Evolutionary conservation across 2,797 vertebrate genomes (phyloP).

Genomic region (Dipus sagitta): DNA sequence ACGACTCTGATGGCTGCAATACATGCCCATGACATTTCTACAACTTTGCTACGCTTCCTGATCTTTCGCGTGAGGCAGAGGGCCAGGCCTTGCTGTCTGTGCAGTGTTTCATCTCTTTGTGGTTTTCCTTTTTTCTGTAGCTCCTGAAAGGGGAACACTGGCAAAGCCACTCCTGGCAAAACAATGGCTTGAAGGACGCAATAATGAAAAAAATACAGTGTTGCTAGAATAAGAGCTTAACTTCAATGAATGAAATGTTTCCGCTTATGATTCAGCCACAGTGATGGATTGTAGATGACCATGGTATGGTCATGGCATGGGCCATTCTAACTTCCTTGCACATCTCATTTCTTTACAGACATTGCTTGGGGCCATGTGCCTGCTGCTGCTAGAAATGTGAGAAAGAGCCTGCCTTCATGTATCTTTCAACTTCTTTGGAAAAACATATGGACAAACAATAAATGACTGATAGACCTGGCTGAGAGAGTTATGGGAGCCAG

Average conservation of each 20-base stretch:
- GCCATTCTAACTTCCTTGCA: too few relatives aligned
- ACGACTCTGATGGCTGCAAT: background rate
- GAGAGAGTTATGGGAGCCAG: background rate
- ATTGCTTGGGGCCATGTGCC: background rate
- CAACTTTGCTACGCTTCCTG: background rate
- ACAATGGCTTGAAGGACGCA: background rate
- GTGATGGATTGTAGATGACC: too few relatives aligned
- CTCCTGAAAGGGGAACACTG: background rate
- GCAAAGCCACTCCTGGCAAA: background rate
- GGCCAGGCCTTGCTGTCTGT: background rate
- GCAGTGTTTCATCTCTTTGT: background rate
- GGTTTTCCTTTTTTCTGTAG: background rate
- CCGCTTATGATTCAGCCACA: background rate
- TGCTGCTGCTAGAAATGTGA: background rate
- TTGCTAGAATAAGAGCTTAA: background rate
- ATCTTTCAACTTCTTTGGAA: slow-evolving; percentile 9
- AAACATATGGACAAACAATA: rapidly evolving
- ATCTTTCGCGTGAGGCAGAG: slow-evolving; percentile 1
- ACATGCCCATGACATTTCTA: background rate
- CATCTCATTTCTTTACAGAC: background rate
- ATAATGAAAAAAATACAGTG: too few relatives aligned
- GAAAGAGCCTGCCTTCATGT: background rate
- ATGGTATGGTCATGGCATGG: rapidly evolving
- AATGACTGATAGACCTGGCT: background rate
- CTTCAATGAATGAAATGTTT: background rate